A percentile compares a stretch with the other conserved stretches of the same genome.
phyloP scores from a whole-genome alignment of 2,888 invertebrate species.

The Eretmocerus hayati region DNA sequence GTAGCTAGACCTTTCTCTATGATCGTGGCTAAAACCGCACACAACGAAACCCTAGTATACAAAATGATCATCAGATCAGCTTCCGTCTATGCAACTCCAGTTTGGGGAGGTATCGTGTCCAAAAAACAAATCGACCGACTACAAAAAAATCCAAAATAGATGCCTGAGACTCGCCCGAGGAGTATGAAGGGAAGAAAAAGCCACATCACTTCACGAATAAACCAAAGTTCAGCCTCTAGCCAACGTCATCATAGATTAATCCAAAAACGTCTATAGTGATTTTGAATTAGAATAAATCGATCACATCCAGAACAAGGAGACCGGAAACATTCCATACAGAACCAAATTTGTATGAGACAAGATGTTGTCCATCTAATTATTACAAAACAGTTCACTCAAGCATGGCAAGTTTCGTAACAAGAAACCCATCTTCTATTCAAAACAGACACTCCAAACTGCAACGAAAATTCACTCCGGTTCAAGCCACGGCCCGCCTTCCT shows the following conservation, averaged over 20 bases:
- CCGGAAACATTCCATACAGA: neutral
- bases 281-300: neutral
- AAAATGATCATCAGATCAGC: slow-evolving; percentile 2
- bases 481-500: neutral
- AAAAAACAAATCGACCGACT: slow-evolving; percentile 1
- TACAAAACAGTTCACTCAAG: neutral
- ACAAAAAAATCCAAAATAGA: slow-evolving; percentile 16
- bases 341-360: neutral
- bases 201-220: slow-evolving; percentile 6
- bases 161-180: slow-evolving; percentile 15
- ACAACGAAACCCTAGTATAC: neutral
- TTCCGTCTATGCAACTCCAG: neutral
- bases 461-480: neutral
- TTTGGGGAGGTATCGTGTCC: slow-evolving; percentile 7
- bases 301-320: neutral
- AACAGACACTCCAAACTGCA: too few relatives aligned
- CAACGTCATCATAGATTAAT: neutral
- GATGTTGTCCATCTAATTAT: too few relatives aligned
- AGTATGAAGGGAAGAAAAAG: neutral
- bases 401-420: neutral
- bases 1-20: too few relatives aligned
- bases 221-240: neutral
- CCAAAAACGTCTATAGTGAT: neutral
- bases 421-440: neutral
- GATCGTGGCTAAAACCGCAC: too few relatives aligned